A percentile compares a stretch with the other conserved stretches of the same genome.
Conservation (phyloP, 2,888 invertebrate species). For the Leptinotarsa tumamoca region DNA sequence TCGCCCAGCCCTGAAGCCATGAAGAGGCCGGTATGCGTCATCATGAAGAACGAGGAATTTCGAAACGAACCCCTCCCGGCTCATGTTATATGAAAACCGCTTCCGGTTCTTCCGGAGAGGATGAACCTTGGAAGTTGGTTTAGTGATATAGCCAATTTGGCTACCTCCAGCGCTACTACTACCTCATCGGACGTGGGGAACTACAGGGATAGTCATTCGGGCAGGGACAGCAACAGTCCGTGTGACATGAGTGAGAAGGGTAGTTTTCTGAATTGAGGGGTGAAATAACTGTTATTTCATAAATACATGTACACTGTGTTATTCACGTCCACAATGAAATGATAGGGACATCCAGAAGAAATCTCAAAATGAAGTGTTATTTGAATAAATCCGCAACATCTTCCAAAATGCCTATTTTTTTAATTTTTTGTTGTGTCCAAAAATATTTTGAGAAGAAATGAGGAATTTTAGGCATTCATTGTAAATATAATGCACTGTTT, state of each 20-base stretch:
- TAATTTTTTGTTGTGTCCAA: too few relatives aligned
- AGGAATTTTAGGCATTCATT: too few relatives aligned
- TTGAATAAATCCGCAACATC: too few relatives aligned
- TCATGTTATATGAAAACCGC: slow-evolving; percentile 88
- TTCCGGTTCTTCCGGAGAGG: slow-evolving; percentile 83
- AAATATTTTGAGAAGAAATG: too few relatives aligned
- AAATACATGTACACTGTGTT: neutral
- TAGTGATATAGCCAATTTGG: slow-evolving; percentile 65
- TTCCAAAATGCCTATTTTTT: too few relatives aligned
- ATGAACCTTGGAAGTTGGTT: slow-evolving; percentile 70
- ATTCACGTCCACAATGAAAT: neutral
- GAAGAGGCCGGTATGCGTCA: slow-evolving; percentile 73
- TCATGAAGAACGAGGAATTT: slow-evolving; percentile 73
- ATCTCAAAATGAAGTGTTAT: neutral
- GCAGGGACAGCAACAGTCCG: slow-evolving; percentile 61
- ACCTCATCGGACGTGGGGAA: slow-evolving; percentile 47
- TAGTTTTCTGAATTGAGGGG: slow-evolving; percentile 34
- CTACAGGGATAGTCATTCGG: slow-evolving; percentile 55
- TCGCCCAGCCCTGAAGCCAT: slow-evolving; percentile 63
- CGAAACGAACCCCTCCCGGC: slow-evolving; percentile 68
- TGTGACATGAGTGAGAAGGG: slow-evolving; percentile 54
- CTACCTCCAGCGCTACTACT: slow-evolving; percentile 58
- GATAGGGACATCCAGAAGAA: neutral
- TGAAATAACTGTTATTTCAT: neutral
- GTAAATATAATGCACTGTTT: too few relatives aligned